Conservation (phyloP, 2,113 vertebrate genomes). For the Periophthalmus modestus region DNA sequence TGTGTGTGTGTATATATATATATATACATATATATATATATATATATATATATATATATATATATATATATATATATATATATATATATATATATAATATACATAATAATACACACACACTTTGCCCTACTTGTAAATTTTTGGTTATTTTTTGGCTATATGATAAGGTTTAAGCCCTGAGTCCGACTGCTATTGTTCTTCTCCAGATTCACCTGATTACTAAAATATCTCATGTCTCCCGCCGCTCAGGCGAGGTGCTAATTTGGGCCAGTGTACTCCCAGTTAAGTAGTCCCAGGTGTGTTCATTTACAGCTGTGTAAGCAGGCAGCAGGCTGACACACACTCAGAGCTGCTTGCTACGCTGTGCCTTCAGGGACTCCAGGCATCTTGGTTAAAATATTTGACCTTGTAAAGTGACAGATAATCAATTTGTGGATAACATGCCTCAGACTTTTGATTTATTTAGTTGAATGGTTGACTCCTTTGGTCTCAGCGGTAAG, state of each 20-base stretch:
- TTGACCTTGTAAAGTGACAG: conserved; percentile 76
- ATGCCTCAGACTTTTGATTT: conserved; percentile 58
- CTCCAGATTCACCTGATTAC: conserved; percentile 70
- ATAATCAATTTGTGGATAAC: conserved; percentile 75
- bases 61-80: too few relatives aligned
- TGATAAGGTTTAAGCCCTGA: conserved; percentile 1
- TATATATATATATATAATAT: too few relatives aligned
- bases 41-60: too few relatives aligned
- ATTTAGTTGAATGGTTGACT: conserved; percentile 61
- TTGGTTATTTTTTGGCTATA: too few relatives aligned
- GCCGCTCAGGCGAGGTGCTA: conserved; percentile 72
- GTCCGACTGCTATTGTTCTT: conserved; percentile 48
- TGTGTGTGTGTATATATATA: too few relatives aligned
- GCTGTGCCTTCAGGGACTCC: conserved; percentile 63
- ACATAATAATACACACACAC: too few relatives aligned
- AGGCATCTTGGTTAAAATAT: conserved; percentile 69
- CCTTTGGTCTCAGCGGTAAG: conserved; percentile 44
- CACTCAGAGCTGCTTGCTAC: conserved; percentile 60
- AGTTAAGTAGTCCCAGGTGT: conserved; percentile 71
- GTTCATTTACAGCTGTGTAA: conserved; percentile 71
- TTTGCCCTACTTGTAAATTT: too few relatives aligned
- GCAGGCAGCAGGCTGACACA: conserved; percentile 55
- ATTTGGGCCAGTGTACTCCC: conserved; percentile 72
- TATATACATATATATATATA: too few relatives aligned
- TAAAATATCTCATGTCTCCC: conserved; percentile 72